phyloP scores from a whole-genome alignment of 2,888 invertebrate species.

The Eupeodes luniger region DNA sequence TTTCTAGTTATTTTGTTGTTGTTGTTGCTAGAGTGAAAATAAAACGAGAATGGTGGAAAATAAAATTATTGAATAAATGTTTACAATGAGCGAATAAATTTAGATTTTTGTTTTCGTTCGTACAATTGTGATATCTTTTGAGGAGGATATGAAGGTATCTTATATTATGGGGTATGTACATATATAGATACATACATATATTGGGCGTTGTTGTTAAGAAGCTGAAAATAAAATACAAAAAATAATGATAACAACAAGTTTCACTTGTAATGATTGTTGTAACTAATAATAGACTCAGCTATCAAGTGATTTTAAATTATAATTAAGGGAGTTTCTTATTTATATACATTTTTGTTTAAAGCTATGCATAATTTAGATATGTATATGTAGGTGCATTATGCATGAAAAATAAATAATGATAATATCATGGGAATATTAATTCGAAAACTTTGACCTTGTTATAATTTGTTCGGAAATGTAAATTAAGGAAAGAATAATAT shows the following conservation, averaged over 20 bases:
- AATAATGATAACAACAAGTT: constrained; percentile 14
- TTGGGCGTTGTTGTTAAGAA: constrained; percentile 14
- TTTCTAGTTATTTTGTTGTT: not conserved
- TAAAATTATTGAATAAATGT: constrained; percentile 12
- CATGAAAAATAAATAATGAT: no score
- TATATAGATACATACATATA: not conserved
- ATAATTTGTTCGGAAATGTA: no score
- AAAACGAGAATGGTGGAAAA: not conserved
- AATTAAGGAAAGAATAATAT: no score
- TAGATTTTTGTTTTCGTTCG: constrained; percentile 14
- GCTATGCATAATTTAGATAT: no score
- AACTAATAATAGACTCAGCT: not conserved
- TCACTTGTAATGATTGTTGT: not conserved
- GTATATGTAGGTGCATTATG: no score
- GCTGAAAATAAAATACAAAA: not conserved
- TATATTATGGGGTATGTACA: no score
- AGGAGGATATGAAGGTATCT: not conserved
- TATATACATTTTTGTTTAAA: no score
- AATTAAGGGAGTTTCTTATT: constrained; percentile 11
- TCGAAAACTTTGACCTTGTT: no score
- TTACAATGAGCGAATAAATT: constrained; percentile 33
- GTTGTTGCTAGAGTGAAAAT: constrained; percentile 25
- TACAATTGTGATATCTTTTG: not conserved
- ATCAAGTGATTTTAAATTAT: constrained; percentile 18
- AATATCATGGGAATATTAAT: no score